phyloP scores from a whole-genome alignment of 2,888 invertebrate species.

The Spicauda simplicius region DNA sequence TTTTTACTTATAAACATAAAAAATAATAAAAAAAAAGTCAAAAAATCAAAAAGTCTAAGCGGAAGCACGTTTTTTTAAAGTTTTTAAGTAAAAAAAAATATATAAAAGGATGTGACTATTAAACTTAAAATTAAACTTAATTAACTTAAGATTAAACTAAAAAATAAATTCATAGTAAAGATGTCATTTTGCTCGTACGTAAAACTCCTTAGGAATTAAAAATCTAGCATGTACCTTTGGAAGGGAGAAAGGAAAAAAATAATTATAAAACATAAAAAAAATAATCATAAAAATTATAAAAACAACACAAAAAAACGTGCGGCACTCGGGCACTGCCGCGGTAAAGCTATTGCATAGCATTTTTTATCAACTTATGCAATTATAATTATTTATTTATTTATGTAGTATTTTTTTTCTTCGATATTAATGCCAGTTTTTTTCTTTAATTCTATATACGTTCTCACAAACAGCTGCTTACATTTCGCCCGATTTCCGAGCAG shows the following conservation, averaged over 20 bases:
- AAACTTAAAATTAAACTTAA: slow-evolving; percentile 41
- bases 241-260: slow-evolving; percentile 48
- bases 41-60: neutral
- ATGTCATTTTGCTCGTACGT: slow-evolving; percentile 20
- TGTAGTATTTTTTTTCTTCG: no score
- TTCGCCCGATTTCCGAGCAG: no score
- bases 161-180: slow-evolving; percentile 34
- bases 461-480: no score
- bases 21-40: neutral
- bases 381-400: no score
- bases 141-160: slow-evolving; percentile 49
- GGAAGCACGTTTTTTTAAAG: neutral
- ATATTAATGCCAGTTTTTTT: no score
- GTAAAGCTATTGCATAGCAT: no score
- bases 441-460: no score
- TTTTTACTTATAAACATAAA: neutral
- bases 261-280: slow-evolving; percentile 41
- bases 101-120: slow-evolving; percentile 74
- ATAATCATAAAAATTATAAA: no score
- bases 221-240: slow-evolving; percentile 80
- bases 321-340: no score
- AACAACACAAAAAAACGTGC: no score
- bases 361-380: no score
- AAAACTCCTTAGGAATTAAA: slow-evolving; percentile 49
- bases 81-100: neutral